Percentiles rank a stretch among this genome's conserved stretches.
phyloP scores from a whole-genome alignment of 2,113 vertebrate genomes.

The Oreochromis niloticus region DNA sequence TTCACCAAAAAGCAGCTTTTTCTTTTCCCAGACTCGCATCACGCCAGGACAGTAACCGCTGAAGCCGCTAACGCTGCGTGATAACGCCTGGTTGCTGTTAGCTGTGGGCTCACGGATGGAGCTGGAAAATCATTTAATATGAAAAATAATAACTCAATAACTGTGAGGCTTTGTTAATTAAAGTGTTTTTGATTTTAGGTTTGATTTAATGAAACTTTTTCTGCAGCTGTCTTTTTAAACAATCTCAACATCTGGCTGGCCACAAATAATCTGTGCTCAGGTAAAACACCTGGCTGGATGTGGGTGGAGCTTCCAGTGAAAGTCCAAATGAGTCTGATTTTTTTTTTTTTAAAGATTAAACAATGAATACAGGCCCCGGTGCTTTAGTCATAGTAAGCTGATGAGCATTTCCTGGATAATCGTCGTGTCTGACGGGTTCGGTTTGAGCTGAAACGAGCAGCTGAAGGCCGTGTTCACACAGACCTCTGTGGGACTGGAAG shows the following conservation, averaged over 20 bases:
- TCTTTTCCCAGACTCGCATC: accelerated
- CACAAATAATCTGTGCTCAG: not conserved
- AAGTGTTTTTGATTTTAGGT: not conserved
- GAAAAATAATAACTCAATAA: accelerated
- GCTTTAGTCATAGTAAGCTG: accelerated
- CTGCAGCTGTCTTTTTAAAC: not conserved
- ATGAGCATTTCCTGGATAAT: not conserved
- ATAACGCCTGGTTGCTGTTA: not conserved
- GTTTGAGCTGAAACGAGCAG: not conserved
- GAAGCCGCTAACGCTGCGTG: not conserved
- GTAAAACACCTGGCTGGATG: not conserved
- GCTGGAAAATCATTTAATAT: not conserved
- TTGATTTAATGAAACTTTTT: not conserved
- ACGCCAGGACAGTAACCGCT: not conserved
- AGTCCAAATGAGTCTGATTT: not conserved
- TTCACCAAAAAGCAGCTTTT: not conserved
- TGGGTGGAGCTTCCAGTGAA: not conserved
- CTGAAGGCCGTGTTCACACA: accelerated
- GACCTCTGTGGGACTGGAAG: not conserved
- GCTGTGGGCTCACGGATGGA: accelerated
- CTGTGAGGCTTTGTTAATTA: not conserved
- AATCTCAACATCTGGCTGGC: not conserved
- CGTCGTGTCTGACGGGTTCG: not conserved
- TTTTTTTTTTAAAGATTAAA: not conserved
- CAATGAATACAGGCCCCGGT: accelerated